A percentile compares a stretch with the other conserved stretches of the same genome.
These are phyloP conservation scores for Pseudopodoces humilis DNA, from an alignment of 2,113 vertebrate genomes.

Conservation along the genomic window DNA sequence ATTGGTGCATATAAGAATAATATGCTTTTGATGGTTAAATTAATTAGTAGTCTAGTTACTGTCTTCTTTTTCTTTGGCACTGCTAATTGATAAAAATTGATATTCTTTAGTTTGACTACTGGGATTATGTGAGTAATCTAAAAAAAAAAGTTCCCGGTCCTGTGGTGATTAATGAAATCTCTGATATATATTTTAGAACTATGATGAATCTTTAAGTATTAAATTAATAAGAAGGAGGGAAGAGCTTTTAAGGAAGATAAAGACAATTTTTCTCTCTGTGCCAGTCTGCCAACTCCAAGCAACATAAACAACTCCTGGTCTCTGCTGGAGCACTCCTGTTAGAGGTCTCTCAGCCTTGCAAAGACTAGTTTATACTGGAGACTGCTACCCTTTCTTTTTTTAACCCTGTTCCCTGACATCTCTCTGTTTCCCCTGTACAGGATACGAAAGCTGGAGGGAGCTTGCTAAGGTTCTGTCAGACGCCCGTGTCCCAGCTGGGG, in stretches of 20 bases:
- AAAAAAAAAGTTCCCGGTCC: neutral
- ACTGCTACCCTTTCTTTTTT: neutral
- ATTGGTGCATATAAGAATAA: neutral
- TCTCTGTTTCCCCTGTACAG: slow-evolving; percentile 35
- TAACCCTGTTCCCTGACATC: neutral
- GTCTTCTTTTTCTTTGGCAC: neutral
- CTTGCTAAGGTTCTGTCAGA: slow-evolving; percentile 73
- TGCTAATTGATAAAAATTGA: neutral
- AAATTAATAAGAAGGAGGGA: neutral
- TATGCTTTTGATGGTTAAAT: neutral
- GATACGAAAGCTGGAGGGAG: slow-evolving; percentile 76
- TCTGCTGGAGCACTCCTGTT: neutral
- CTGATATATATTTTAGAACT: neutral
- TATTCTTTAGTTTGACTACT: neutral
- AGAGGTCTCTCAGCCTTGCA: neutral
- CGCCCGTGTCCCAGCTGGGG: slow-evolving; percentile 29
- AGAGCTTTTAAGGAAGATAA: neutral
- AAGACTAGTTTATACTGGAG: slow-evolving; percentile 9
- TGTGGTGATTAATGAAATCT: neutral
- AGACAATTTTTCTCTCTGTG: neutral
- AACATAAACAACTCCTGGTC: neutral
- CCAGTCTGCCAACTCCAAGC: neutral
- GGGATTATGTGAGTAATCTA: neutral
- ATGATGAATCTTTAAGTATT: neutral
- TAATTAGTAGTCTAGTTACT: neutral